Evolutionary conservation across 2,113 vertebrate genomes (phyloP).

Genomic region (Ciconia stormi): DNA sequence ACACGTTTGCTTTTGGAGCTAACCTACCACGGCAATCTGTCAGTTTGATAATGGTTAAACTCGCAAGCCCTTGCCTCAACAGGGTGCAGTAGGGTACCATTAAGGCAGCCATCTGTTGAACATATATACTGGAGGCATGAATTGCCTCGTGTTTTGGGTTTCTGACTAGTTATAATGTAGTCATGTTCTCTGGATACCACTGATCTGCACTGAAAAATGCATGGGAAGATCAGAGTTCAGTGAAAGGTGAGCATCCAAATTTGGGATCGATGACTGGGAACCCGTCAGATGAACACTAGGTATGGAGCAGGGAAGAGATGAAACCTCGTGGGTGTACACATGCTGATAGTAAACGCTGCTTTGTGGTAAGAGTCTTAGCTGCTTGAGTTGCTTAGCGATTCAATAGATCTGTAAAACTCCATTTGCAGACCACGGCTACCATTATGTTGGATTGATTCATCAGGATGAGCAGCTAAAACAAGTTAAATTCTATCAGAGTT

Average conservation of each 20-base stretch:
- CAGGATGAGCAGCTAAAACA: constrained; percentile 37
- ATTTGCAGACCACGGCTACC: constrained; percentile 49
- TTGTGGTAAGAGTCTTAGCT: background rate
- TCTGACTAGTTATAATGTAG: background rate
- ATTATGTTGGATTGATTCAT: constrained; percentile 70
- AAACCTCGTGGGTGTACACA: background rate
- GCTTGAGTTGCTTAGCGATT: constrained; percentile 23
- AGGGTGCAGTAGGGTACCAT: constrained; percentile 26
- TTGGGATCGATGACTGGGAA: background rate
- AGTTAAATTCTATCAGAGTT: constrained; percentile 64
- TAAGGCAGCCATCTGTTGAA: constrained; percentile 54
- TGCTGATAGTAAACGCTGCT: background rate
- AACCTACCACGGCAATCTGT: constrained; percentile 14
- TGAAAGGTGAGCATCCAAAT: constrained; percentile 26
- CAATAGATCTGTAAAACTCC: constrained; percentile 44
- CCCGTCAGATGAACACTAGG: background rate
- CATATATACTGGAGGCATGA: background rate
- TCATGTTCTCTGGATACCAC: background rate
- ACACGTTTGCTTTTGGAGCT: constrained; percentile 44
- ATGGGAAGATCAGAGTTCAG: background rate
- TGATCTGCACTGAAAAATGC: background rate
- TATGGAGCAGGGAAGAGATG: background rate
- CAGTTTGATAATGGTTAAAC: constrained; percentile 25
- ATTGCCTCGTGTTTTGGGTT: background rate
- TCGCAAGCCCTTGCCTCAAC: background rate